Percentiles rank a stretch among this genome's conserved stretches.
Conservation (phyloP, 2,113 vertebrate species). For the Strigops habroptila region DNA sequence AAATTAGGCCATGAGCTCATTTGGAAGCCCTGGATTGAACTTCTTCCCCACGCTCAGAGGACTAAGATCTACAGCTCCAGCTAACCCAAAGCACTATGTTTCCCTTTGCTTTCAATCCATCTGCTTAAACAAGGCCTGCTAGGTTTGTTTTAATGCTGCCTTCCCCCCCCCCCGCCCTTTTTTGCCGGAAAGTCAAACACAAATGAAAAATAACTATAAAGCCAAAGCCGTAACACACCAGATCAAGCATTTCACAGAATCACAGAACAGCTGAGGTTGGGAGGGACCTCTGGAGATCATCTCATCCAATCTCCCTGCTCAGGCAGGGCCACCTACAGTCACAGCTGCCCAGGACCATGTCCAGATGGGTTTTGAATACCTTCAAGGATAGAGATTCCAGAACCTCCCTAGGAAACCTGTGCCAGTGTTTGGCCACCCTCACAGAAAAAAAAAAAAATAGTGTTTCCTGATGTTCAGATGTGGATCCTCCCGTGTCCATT, state of each 20-base stretch:
- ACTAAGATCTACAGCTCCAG: neutral
- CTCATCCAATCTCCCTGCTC: neutral
- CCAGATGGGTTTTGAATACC: neutral
- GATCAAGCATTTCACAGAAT: neutral
- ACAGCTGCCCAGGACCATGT: neutral
- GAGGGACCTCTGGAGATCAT: neutral
- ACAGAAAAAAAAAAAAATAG: neutral
- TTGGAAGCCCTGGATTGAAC: neutral
- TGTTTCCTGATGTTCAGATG: neutral
- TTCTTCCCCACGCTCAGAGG: neutral
- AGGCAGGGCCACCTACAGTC: neutral
- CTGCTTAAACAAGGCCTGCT: neutral
- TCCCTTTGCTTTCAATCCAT: neutral
- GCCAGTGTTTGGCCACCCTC: neutral
- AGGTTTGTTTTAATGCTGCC: neutral
- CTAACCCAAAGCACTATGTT: neutral
- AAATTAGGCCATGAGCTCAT: neutral
- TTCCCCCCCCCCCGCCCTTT: rapidly evolving
- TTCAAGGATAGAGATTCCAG: neutral
- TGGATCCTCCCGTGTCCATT: neutral
- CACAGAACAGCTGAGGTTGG: neutral
- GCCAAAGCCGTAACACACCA: neutral
- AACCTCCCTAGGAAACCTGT: neutral
- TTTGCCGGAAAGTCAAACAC: neutral
- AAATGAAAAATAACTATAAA: neutral